Evolutionary conservation across 2,113 vertebrate species (phyloP).

Genomic region (Indicator maculatus): DNA sequence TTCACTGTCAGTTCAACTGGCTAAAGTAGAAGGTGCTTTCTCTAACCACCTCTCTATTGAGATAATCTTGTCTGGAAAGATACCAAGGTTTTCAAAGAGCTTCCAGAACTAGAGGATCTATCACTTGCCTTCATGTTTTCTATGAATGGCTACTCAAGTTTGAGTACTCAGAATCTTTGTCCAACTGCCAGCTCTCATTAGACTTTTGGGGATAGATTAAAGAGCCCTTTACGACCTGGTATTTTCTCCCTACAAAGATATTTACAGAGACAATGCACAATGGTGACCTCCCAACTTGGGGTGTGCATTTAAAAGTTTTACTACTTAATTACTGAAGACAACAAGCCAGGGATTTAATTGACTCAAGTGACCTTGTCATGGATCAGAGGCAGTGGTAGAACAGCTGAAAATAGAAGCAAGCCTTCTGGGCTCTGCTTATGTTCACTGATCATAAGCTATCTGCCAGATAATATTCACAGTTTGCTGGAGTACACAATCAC

Average conservation of each 20-base stretch:
- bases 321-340: constrained; percentile 35
- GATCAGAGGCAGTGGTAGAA: background rate
- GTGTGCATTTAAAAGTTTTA: background rate
- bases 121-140: background rate
- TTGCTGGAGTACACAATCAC: background rate
- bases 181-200: background rate
- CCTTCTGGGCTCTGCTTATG: background rate
- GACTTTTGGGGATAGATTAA: background rate
- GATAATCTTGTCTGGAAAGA: background rate
- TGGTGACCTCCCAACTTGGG: background rate
- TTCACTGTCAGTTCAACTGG: background rate
- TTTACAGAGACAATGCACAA: background rate
- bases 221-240: background rate
- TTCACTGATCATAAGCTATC: background rate
- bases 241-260: background rate
- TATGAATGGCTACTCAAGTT: background rate
- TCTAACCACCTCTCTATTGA: background rate
- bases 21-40: background rate
- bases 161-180: background rate
- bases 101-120: background rate
- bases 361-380: constrained; percentile 11
- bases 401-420: constrained; percentile 46
- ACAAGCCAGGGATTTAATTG: constrained; percentile 6
- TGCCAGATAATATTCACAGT: background rate
- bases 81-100: background rate